These are phyloP conservation scores for Cremastinae sp. DNA, from an alignment of 2,888 invertebrate species.

Conservation along the genomic window DNA sequence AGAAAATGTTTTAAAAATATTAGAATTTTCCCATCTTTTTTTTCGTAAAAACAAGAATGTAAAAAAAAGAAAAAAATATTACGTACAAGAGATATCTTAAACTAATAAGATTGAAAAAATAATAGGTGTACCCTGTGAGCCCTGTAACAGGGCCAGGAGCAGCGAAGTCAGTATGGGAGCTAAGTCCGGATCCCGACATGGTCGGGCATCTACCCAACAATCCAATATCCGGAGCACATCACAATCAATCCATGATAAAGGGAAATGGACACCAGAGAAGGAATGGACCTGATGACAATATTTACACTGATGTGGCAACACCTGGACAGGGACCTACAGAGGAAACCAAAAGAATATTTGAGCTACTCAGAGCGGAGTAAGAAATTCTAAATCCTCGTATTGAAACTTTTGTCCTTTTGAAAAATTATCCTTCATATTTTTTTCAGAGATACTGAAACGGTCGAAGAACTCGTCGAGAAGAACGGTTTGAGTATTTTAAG, in stretches of 20 bases:
- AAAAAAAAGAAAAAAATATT: no score
- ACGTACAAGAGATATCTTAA: no score
- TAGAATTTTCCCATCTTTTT: no score
- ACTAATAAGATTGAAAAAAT: no score
- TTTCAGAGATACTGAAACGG: slow-evolving; percentile 88
- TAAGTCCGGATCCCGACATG: slow-evolving; percentile 81
- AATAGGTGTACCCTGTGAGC: slow-evolving; percentile 78
- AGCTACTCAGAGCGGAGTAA: slow-evolving; percentile 92
- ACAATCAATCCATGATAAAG: slow-evolving; percentile 68
- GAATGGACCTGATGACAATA: slow-evolving; percentile 74
- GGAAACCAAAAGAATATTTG: slow-evolving; percentile 88
- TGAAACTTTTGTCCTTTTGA: background rate
- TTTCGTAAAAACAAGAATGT: no score
- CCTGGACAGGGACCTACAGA: slow-evolving; percentile 75
- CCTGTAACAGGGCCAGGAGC: slow-evolving; percentile 89
- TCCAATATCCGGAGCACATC: slow-evolving; percentile 74
- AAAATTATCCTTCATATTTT: background rate
- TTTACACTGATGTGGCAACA: slow-evolving; percentile 75
- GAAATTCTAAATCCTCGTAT: background rate
- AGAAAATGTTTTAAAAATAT: no score
- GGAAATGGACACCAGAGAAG: slow-evolving; percentile 65
- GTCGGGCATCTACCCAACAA: slow-evolving; percentile 78
- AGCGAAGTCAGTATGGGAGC: slow-evolving; percentile 94
- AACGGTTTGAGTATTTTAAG: slow-evolving; percentile 87
- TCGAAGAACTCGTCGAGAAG: slow-evolving; percentile 91